These are phyloP conservation scores for Gobio gobio DNA, from an alignment of 2,113 vertebrate genomes.

Conservation along the genomic window DNA sequence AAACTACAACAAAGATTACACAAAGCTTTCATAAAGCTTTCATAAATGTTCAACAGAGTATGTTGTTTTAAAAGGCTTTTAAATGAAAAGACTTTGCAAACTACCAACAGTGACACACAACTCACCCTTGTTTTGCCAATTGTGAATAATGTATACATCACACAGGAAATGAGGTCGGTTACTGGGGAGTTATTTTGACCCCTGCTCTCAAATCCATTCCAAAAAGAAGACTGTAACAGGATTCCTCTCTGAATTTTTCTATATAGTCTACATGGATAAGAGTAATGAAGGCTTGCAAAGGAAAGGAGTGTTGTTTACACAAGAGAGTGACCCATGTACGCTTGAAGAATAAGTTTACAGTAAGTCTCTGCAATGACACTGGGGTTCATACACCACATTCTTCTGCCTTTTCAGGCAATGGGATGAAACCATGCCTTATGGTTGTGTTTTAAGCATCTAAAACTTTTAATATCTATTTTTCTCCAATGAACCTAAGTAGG, in stretches of 20 bases:
- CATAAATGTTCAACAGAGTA: background rate
- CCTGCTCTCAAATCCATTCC: background rate
- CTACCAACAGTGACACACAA: conserved; percentile 11
- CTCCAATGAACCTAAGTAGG: background rate
- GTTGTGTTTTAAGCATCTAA: conserved; percentile 50
- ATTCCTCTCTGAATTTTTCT: background rate
- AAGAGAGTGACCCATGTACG: conserved; percentile 62
- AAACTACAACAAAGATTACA: background rate
- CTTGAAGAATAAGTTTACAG: conserved; percentile 69
- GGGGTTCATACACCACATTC: conserved; percentile 67
- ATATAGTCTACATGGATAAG: conserved; percentile 44
- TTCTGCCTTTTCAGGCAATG: conserved; percentile 77
- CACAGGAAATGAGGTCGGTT: conserved; percentile 4
- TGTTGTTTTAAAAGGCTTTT: background rate
- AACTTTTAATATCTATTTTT: background rate
- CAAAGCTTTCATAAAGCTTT: conserved; percentile 13
- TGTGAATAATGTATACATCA: conserved; percentile 5
- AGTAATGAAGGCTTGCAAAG: conserved; percentile 29
- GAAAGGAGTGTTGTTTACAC: conserved; percentile 65
- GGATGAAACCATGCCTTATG: conserved; percentile 47
- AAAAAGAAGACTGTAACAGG: background rate
- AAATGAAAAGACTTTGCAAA: background rate
- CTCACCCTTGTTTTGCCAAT: background rate
- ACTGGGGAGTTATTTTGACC: conserved; percentile 4
- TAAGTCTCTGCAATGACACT: conserved; percentile 55